Evolutionary conservation across 2,797 vertebrate species (phyloP).

Genomic region (Paedocypris micromegethes): DNA sequence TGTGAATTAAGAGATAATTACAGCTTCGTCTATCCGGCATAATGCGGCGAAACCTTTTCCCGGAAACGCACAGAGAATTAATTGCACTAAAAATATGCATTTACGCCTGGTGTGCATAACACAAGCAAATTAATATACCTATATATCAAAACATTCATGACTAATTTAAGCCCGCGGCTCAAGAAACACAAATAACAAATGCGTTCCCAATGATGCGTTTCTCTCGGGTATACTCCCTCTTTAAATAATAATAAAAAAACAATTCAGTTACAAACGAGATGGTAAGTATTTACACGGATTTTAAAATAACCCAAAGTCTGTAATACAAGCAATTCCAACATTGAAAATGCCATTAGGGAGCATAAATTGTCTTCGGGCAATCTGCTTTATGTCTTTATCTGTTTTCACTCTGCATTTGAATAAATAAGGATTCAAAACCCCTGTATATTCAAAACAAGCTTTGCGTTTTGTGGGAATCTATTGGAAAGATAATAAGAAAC

Average conservation of each 20-base stretch:
- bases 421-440: too few relatives aligned
- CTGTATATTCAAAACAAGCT: too few relatives aligned
- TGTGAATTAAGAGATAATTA: constrained; percentile 58
- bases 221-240: constrained; percentile 50
- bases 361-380: background rate
- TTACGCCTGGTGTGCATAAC: constrained; percentile 53
- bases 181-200: constrained; percentile 60
- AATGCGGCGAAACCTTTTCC: constrained; percentile 55
- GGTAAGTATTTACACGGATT: constrained; percentile 2
- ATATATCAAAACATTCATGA: constrained; percentile 60
- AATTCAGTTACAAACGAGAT: constrained; percentile 40
- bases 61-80: constrained; percentile 48
- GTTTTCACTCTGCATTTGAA: constrained; percentile 1
- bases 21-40: constrained; percentile 53
- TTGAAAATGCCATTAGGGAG: background rate
- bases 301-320: background rate
- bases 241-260: constrained; percentile 40
- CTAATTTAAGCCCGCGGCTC: constrained; percentile 50
- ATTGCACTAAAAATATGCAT: constrained; percentile 63
- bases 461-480: too few relatives aligned
- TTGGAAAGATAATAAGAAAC: too few relatives aligned
- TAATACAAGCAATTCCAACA: constrained; percentile 4
- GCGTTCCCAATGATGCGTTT: constrained; percentile 49
- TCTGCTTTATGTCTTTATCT: background rate
- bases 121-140: constrained; percentile 57